A percentile compares a stretch with the other conserved stretches of the same genome.
Conservation (phyloP, 2,113 vertebrate genomes). For the Limanda limanda region DNA sequence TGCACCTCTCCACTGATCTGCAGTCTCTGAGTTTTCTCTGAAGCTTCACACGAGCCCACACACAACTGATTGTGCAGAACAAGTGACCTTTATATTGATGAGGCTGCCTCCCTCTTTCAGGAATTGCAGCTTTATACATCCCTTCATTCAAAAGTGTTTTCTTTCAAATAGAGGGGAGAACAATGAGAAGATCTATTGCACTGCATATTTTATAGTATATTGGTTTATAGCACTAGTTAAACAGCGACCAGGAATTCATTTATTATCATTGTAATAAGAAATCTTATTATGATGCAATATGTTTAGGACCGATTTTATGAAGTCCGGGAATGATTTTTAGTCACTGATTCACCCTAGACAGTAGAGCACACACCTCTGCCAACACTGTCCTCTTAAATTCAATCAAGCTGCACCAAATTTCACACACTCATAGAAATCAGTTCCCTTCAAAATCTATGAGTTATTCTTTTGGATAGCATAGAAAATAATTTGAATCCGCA, state of each 20-base stretch:
- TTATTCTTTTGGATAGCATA: too few species aligned
- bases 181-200: not conserved
- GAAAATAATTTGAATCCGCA: too few species aligned
- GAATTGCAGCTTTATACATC: not conserved
- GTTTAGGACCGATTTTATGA: not conserved
- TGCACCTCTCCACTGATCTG: conserved; percentile 1
- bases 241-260: conserved; percentile 20
- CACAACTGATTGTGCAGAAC: not conserved
- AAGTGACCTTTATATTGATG: not conserved
- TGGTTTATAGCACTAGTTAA: conserved; percentile 15
- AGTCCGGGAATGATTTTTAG: not conserved
- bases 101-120: not conserved
- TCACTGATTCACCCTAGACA: not conserved
- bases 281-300: not conserved
- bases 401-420: too few species aligned
- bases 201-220: not conserved
- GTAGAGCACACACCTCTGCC: too few species aligned
- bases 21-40: not conserved
- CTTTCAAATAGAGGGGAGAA: not conserved
- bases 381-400: too few species aligned
- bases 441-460: too few species aligned
- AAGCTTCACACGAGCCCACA: not conserved
- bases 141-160: not conserved
- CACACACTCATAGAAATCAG: too few species aligned
- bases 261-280: not conserved